Percentiles rank a stretch among this genome's conserved stretches.
phyloP scores from a whole-genome alignment of 2,113 vertebrate species.

The Capreolus pygargus region DNA sequence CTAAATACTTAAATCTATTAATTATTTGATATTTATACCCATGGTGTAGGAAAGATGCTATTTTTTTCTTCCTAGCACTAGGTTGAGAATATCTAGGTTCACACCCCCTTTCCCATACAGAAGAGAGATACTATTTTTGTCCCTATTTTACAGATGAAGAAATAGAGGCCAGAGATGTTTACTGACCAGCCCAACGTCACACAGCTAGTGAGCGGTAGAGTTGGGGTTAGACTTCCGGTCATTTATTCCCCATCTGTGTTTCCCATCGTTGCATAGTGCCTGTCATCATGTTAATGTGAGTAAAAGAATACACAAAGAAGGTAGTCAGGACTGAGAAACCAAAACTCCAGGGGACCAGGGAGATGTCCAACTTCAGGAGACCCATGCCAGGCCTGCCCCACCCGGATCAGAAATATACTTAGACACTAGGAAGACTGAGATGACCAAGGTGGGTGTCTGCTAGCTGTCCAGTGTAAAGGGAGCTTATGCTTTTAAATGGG shows the following conservation, averaged over 20 bases:
- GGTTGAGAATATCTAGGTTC: neutral
- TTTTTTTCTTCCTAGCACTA: neutral
- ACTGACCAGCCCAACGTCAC: neutral
- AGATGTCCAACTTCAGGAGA: neutral
- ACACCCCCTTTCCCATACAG: neutral
- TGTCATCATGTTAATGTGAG: neutral
- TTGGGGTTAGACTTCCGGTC: neutral
- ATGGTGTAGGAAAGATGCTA: neutral
- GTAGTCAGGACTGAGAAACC: neutral
- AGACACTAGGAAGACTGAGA: neutral
- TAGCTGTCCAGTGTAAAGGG: neutral
- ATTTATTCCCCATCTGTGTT: neutral
- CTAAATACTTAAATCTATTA: neutral
- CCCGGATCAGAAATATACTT: neutral
- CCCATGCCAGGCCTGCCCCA: neutral
- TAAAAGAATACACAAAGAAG: neutral
- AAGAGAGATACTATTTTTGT: neutral
- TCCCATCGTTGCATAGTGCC: neutral
- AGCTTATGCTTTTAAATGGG: neutral
- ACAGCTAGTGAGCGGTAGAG: neutral
- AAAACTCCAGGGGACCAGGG: neutral
- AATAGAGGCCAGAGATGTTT: neutral
- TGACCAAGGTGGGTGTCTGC: neutral
- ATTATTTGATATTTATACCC: neutral
- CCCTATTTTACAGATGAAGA: neutral